A percentile compares a stretch with the other conserved stretches of the same genome.
Evolutionary conservation across 1,140 invertebrate genomes (phyloP).

Genomic region (Thaumatotibia leucotreta): DNA sequence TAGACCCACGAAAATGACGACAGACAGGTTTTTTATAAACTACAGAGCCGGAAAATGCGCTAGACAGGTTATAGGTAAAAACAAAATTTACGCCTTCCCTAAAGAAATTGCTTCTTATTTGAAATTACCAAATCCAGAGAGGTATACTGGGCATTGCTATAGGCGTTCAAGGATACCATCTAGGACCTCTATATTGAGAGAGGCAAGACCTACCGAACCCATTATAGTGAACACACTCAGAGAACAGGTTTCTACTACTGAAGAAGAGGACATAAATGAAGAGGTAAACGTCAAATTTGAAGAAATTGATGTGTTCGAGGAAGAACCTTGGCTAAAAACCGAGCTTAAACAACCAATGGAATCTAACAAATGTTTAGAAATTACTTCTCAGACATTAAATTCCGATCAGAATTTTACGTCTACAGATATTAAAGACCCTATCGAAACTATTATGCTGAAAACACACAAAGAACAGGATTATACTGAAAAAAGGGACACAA

Average conservation of each 20-base stretch:
- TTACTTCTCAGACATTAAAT: not conserved
- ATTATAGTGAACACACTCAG: no score
- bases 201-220: not conserved
- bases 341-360: not conserved
- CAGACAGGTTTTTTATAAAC: not conserved
- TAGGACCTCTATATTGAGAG: not conserved
- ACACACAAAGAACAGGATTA: not conserved
- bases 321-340: not conserved
- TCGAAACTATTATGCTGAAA: no score
- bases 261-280: not conserved
- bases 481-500: not conserved
- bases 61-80: not conserved
- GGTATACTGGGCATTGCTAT: not conserved
- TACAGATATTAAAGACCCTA: not conserved
- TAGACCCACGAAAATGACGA: not conserved
- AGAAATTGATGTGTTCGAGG: not conserved
- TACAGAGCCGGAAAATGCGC: not conserved
- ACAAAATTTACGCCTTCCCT: not conserved
- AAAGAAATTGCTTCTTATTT: not conserved
- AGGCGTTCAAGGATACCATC: not conserved
- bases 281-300: not conserved
- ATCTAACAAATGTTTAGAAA: not conserved
- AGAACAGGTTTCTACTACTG: not conserved
- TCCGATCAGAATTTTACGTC: not conserved
- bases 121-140: not conserved